These are phyloP conservation scores for Myrmecophaga tridactyla DNA, from an alignment of 2,113 vertebrate species.

Conservation along the genomic window DNA sequence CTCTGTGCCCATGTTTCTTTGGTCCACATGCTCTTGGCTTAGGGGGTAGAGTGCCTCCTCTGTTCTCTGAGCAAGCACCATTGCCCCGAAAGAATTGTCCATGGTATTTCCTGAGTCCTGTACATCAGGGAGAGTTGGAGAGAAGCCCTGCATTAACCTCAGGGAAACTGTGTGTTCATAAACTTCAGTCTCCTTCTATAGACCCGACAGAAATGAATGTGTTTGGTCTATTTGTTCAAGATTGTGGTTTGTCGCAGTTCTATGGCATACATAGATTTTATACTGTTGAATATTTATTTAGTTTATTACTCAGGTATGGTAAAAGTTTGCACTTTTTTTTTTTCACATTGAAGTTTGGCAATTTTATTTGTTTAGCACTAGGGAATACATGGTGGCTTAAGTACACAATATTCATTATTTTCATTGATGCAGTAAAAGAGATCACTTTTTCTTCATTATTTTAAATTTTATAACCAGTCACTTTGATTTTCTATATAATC, in stretches of 20 bases:
- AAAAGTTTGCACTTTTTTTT: no score
- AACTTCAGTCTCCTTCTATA: no score
- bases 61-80: not conserved
- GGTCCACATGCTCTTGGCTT: not conserved
- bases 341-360: not conserved
- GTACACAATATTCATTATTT: not conserved
- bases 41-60: not conserved
- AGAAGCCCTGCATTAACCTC: not conserved
- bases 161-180: not conserved
- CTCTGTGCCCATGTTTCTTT: not conserved
- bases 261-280: no score
- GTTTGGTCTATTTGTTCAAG: no score
- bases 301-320: no score
- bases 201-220: no score
- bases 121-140: not conserved
- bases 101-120: not conserved
- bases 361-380: not conserved
- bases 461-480: not conserved
- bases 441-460: constrained; percentile 2
- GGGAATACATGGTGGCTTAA: not conserved
- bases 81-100: not conserved
- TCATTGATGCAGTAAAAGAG: not conserved
- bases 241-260: no score
- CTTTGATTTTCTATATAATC: not conserved
- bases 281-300: no score